A percentile compares a stretch with the other conserved stretches of the same genome.
phyloP scores from a whole-genome alignment of 2,888 invertebrate genomes.

The Teinopalpus imperialis region DNA sequence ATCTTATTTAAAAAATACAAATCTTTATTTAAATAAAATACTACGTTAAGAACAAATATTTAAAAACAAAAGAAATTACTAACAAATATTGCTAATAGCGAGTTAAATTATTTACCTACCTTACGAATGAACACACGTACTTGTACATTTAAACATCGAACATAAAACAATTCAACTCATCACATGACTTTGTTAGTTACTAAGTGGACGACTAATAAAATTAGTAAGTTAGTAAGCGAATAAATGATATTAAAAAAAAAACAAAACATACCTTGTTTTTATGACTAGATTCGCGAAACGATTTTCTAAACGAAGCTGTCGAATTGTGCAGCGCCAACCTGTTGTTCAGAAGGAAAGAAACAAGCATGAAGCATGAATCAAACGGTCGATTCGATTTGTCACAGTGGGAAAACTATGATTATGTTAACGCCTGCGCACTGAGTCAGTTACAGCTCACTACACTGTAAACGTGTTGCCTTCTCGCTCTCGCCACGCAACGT shows the following conservation, averaged over 20 bases:
- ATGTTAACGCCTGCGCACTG: slow-evolving; percentile 48
- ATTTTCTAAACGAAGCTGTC: slow-evolving; percentile 1
- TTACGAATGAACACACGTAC: no score
- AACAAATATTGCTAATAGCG: not conserved
- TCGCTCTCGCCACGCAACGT: slow-evolving; percentile 9
- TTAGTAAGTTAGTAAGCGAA: slow-evolving; percentile 20
- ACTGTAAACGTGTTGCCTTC: slow-evolving; percentile 20
- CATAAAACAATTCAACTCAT: slow-evolving; percentile 14
- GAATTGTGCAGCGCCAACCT: slow-evolving; percentile 2
- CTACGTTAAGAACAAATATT: not conserved
- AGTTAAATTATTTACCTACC: not conserved
- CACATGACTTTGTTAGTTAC: slow-evolving; percentile 25
- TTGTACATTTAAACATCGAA: no score
- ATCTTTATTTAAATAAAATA: not conserved
- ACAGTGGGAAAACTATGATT: slow-evolving; percentile 46
- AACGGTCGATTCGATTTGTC: slow-evolving; percentile 39
- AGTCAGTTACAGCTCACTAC: slow-evolving; percentile 27
- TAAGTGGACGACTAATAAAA: slow-evolving; percentile 29
- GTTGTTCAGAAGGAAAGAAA: slow-evolving; percentile 14
- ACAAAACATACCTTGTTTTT: slow-evolving; percentile 13
- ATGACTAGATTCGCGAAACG: slow-evolving; percentile 2
- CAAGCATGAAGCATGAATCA: slow-evolving; percentile 24
- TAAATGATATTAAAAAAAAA: slow-evolving; percentile 9
- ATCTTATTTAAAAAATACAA: not conserved
- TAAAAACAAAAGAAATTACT: not conserved